phyloP scores from a whole-genome alignment of 2,113 vertebrate genomes.

The Oncorhynchus masou region DNA sequence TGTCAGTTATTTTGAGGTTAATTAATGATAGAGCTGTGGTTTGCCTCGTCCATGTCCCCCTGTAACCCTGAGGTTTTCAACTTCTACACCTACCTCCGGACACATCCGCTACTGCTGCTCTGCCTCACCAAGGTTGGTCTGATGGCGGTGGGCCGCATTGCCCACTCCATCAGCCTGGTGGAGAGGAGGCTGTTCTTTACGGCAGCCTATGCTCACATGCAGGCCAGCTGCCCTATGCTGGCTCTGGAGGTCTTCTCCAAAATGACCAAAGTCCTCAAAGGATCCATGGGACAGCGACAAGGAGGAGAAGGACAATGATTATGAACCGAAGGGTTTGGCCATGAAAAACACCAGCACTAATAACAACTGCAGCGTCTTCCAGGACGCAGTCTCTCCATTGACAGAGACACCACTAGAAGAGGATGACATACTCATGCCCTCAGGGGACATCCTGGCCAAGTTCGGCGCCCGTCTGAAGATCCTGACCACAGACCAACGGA shows the following conservation, averaged over 20 bases:
- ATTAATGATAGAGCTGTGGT: background rate
- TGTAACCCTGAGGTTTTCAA: constrained; percentile 95
- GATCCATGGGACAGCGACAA: constrained; percentile 86
- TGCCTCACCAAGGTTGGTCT: constrained; percentile 82
- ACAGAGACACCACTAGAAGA: constrained; percentile 68
- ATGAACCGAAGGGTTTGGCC: constrained; percentile 42
- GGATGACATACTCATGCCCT: constrained; percentile 68
- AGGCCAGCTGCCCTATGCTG: constrained; percentile 93
- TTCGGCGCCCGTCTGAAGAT: constrained; percentile 95
- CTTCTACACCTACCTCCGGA: constrained; percentile 95
- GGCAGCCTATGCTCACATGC: constrained; percentile 88
- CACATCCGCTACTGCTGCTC: constrained; percentile 90
- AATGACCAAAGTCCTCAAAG: constrained; percentile 88
- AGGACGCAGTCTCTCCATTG: constrained; percentile 65
- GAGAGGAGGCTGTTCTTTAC: constrained; percentile 93
- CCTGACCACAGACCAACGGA: constrained; percentile 91
- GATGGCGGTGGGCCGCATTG: constrained; percentile 81
- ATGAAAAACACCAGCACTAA: constrained; percentile 74
- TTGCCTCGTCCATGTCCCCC: constrained; percentile 68
- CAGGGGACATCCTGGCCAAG: constrained; percentile 89
- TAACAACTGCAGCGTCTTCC: constrained; percentile 57
- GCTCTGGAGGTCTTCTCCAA: constrained; percentile 95
- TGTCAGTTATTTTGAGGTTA: background rate
- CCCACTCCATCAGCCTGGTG: constrained; percentile 87
- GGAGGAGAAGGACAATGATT: constrained; percentile 63